Base-by-base conservation (phyloP, 30 jellyfish, hydroid and myxozoan species). In the Kudoa iwatai region DNA sequence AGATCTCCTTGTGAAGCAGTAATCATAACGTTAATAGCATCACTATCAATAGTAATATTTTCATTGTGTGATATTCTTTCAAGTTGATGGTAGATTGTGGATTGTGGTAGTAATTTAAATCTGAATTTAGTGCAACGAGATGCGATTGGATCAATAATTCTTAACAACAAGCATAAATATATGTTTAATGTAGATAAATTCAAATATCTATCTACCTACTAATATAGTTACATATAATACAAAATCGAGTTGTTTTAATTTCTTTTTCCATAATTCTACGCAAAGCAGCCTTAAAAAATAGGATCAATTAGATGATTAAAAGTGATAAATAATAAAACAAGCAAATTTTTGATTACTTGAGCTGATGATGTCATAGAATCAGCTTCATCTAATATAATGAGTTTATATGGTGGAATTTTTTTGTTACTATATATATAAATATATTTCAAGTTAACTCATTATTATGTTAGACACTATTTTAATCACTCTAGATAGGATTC, bases 361-460 rank as follows among this genome's bases (percentile, higher is more conserved):
- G 93, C 93, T 3, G 53, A 53, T 17, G 87, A 44, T 4, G 93
- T 71, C 93, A 71, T 71, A 10, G 86, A 60, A 43, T 71, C 93
- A 1, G 93, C 93, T 40, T 71, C 93, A 53, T 71, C 93, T 34
- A 71, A 53, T 22, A 71, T 62, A 42, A 71, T 74, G 48, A 71
- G 53, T 44, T 71, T 71, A 36, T 59, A 71, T 15, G 93, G 85
- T 19, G 93, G 93, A 36, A 85, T 59, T 15, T 83, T 74, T 24
- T 82, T 61, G 10, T 86, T 86, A 51, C 87, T 71, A 31, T 2
- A n/a, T n/a, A n/a, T n/a, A n/a, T n/a, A n/a, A n/a, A n/a, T n/a
- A n/a, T n/a, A n/a, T n/a, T n/a, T n/a, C n/a, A n/a, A n/a, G n/a
- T n/a, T n/a, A n/a, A n/a, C n/a, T n/a, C n/a, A n/a, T n/a, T n/a